These are phyloP conservation scores for Stegostoma tigrinum DNA, from an alignment of 2,113 vertebrate genomes.

Conservation along the genomic window DNA sequence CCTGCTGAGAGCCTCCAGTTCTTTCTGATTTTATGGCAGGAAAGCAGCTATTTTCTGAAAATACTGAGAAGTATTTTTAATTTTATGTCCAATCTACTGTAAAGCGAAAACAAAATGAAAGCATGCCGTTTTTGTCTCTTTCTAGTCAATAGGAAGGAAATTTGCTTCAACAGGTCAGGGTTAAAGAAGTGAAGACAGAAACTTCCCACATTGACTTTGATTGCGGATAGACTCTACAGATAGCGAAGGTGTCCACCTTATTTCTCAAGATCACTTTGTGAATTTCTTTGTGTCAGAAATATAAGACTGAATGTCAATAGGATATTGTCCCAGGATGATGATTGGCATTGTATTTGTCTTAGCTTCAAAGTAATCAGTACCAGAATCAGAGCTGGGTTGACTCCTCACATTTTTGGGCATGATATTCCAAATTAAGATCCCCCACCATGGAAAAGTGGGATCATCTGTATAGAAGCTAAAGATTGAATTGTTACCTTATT, in stretches of 20 bases:
- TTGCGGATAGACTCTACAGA: background rate
- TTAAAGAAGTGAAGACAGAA: background rate
- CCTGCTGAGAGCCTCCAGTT: no score
- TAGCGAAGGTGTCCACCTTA: no score
- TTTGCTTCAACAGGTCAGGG: background rate
- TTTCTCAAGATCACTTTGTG: background rate
- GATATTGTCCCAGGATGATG: no score
- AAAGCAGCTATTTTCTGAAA: background rate
- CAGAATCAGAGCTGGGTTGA: background rate
- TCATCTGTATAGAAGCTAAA: background rate
- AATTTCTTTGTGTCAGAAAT: background rate
- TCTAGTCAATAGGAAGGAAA: background rate
- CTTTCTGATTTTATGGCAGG: no score
- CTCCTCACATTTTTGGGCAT: background rate
- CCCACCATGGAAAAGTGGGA: background rate
- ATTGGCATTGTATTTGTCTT: background rate
- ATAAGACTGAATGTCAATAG: background rate
- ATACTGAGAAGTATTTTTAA: background rate
- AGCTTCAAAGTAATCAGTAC: background rate
- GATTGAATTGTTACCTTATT: background rate
- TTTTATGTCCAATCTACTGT: background rate
- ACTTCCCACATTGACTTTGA: background rate
- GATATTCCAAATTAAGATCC: background rate
- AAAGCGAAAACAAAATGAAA: background rate
- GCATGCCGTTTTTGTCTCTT: background rate